A percentile compares a stretch with the other conserved stretches of the same genome.
Evolutionary conservation across 37 sponge, comb jelly and placozoan species (phyloP).

Genomic region (Agelas oroides): DNA sequence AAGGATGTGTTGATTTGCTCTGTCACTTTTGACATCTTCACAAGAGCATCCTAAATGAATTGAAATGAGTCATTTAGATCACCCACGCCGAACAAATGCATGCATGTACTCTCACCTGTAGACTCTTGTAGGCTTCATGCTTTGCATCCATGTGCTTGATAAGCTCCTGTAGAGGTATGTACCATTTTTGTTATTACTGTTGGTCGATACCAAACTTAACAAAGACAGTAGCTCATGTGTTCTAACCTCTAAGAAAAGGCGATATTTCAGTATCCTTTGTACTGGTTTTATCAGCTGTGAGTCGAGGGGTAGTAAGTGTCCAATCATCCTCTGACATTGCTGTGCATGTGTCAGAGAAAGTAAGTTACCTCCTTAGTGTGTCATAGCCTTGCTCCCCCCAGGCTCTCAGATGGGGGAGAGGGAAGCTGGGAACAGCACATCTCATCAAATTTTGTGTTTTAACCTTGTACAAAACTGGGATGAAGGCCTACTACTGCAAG

Average conservation of each 20-base stretch:
- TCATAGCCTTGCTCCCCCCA: too few species aligned
- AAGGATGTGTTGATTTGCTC: slow-evolving; percentile 49
- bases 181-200: too few species aligned
- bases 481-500: too few species aligned
- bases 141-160: slow-evolving; percentile 32
- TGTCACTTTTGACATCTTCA: slow-evolving; percentile 48
- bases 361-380: too few species aligned
- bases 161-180: too few species aligned
- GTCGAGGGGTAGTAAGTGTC: slow-evolving; percentile 67
- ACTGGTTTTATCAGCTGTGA: slow-evolving; percentile 72
- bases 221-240: slow-evolving; percentile 32
- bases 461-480: too few species aligned
- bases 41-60: slow-evolving; percentile 25
- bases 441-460: too few species aligned
- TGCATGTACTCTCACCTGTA: neutral
- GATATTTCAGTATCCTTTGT: slow-evolving; percentile 67
- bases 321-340: slow-evolving; percentile 51
- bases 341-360: too few species aligned
- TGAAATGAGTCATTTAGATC: neutral
- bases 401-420: too few species aligned
- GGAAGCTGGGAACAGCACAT: too few species aligned
- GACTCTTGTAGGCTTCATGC: neutral
- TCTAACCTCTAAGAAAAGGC: slow-evolving; percentile 46
- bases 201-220: too few species aligned
- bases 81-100: too few species aligned